Conservation (phyloP, 2,888 invertebrate genomes). For the Latrodectus hesperus region DNA sequence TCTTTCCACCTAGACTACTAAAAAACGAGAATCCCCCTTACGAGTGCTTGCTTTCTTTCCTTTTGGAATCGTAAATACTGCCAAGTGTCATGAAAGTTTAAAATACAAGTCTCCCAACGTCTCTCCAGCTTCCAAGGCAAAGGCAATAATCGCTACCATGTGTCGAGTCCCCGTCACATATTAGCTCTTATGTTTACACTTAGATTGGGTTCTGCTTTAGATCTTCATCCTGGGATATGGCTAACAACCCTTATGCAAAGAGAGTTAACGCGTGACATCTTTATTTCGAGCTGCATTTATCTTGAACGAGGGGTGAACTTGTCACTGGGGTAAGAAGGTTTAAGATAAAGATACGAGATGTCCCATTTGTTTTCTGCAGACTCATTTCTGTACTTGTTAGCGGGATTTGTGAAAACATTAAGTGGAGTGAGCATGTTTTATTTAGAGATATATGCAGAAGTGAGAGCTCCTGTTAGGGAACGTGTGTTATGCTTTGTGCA, state of each 20-base stretch:
- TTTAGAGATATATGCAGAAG: conserved; percentile 15
- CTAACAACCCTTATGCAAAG: conserved; percentile 1
- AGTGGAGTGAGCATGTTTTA: conserved; percentile 6
- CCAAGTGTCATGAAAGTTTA: background rate
- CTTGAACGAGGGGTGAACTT: background rate
- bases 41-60: no score
- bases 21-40: background rate
- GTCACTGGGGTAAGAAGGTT: conserved; percentile 4
- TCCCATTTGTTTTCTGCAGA: background rate
- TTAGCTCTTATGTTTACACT: conserved; percentile 46
- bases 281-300: conserved; percentile 36
- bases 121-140: background rate
- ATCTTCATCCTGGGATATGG: background rate
- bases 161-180: conserved; percentile 38
- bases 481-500: background rate
- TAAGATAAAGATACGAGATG: conserved; percentile 9
- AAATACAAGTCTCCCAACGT: background rate
- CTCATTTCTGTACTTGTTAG: conserved; percentile 49
- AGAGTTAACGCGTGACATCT: conserved; percentile 36
- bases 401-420: conserved; percentile 41
- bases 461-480: background rate
- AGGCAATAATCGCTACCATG: conserved; percentile 47
- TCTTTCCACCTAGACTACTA: background rate
- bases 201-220: background rate
- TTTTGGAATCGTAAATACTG: background rate